Base-by-base conservation (phyloP, 2,113 vertebrate genomes). In the Cynocephalus volans region DNA sequence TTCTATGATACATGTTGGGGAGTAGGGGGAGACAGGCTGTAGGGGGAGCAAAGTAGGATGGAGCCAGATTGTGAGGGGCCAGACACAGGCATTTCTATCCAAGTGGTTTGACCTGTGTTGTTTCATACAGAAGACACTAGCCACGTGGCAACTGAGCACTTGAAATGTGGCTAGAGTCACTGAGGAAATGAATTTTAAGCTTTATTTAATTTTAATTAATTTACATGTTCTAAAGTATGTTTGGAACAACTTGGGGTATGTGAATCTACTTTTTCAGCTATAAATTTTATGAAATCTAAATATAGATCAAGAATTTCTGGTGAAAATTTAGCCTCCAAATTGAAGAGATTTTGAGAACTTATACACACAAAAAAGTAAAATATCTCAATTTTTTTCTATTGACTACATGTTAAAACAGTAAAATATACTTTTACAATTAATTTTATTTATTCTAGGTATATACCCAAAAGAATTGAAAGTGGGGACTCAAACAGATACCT, bases 241-340 rank as follows among this genome's bases (percentile, higher is more conserved):
- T 86, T 84, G 41, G 58, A 93, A 92, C 28, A 85, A 89, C 4
- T 17, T 83, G 23, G 23, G 26, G 1, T 60, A 93, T 75, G 8
- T 77, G n/a, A 92, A 62, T 90, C 58, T 96, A 62, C 82, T 83
- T 93, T 96, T 81, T 52, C 45, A 81, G 64, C 26, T 69, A 65
- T 87, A 69, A 8, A 62, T 67, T 82, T 89, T 72, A 85, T 67
- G 52, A 92, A 88, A 86, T 92, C 26, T 50, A 87, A 81, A 89
- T 95, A 64, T 26, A 72, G 56, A 91, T 88, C 26, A 80, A 73
- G 19, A 77, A 69, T 88, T 88, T 88, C 50, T 75, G 56, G 52
- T 70, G 54, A 82, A 88, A 62, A 87, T 70, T 88, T 90, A 48
- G 28, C 12, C 3, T 72, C 64, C 19, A 58, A 97, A 82, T 86